Evolutionary conservation across 2,888 invertebrate genomes (phyloP).

Genomic region (Drosophila siamana): DNA sequence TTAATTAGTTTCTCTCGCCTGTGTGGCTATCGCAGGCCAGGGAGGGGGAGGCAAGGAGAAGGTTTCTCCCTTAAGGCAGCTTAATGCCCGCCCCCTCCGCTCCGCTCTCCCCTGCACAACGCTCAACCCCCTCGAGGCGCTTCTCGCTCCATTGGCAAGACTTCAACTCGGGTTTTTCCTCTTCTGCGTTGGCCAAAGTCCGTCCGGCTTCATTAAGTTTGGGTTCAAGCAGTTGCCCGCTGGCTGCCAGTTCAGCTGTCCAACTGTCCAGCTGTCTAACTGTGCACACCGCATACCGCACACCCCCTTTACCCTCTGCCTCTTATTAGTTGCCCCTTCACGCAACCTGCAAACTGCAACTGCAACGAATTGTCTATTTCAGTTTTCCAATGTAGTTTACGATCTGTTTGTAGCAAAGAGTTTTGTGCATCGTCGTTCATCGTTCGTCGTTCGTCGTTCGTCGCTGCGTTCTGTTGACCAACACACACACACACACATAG

Average conservation of each 20-base stretch:
- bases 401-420: slow-evolving; percentile 60
- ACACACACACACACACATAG: slow-evolving; percentile 66
- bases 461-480: slow-evolving; percentile 56
- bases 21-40: neutral
- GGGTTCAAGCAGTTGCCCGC: slow-evolving; percentile 75
- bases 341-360: slow-evolving; percentile 14
- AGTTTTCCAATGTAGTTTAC: slow-evolving; percentile 79
- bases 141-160: neutral
- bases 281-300: slow-evolving; percentile 2
- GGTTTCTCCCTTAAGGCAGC: slow-evolving; percentile 36
- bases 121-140: neutral
- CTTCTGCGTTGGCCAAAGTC: too few species aligned
- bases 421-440: slow-evolving; percentile 46
- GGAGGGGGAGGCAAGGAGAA: neutral
- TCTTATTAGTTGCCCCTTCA: neutral
- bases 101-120: neutral
- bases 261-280: slow-evolving; percentile 38
- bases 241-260: slow-evolving; percentile 73
- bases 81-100: slow-evolving; percentile 13
- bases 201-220: slow-evolving; percentile 74
- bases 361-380: slow-evolving; percentile 73
- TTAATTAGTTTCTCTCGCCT: slow-evolving; percentile 72
- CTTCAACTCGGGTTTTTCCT: slow-evolving; percentile 22
- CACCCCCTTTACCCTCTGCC: neutral
- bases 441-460: slow-evolving; percentile 31